Percentiles rank a stretch among this genome's conserved stretches.
phyloP scores from a whole-genome alignment of 2,888 invertebrate genomes.

The Pilophorus perplexus region DNA sequence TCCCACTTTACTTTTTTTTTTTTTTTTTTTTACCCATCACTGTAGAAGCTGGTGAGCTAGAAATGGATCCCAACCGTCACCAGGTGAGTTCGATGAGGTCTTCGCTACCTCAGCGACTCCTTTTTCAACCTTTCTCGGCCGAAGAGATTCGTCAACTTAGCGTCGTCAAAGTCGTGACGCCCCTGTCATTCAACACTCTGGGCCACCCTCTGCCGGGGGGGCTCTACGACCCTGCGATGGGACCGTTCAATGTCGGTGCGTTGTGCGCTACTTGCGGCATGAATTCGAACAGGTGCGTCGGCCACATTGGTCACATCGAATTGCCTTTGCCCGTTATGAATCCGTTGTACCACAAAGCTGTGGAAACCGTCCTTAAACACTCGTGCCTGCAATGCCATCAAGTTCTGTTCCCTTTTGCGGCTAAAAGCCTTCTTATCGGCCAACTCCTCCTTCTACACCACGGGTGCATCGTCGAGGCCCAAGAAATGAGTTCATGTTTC shows the following conservation, averaged over 20 bases:
- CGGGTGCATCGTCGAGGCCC: slow-evolving; percentile 70
- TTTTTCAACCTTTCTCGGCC: slow-evolving; percentile 70
- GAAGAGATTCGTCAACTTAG: slow-evolving; percentile 77
- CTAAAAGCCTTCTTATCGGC: slow-evolving; percentile 62
- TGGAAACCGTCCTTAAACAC: slow-evolving; percentile 66
- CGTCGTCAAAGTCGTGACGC: slow-evolving; percentile 75
- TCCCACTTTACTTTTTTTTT: too few species aligned
- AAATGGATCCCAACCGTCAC: slow-evolving; percentile 5
- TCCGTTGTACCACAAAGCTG: slow-evolving; percentile 77
- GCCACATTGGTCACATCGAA: slow-evolving; percentile 93
- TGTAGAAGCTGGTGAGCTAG: too few species aligned
- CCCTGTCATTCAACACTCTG: slow-evolving; percentile 74
- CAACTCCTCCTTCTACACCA: slow-evolving; percentile 70
- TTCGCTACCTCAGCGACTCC: slow-evolving; percentile 51
- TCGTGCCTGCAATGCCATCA: slow-evolving; percentile 69
- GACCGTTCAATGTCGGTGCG: slow-evolving; percentile 56
- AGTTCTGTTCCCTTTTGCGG: slow-evolving; percentile 64
- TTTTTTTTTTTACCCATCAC: too few species aligned
- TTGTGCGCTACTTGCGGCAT: slow-evolving; percentile 17
- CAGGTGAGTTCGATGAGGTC: slow-evolving; percentile 30
- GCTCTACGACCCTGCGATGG: slow-evolving; percentile 84
- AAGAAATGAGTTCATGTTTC: slow-evolving; percentile 54
- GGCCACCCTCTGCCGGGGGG: slow-evolving; percentile 81
- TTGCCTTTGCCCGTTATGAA: slow-evolving; percentile 85
- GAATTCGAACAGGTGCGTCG: slow-evolving; percentile 66